Evolutionary conservation across 2,888 invertebrate species (phyloP), one percentile per base, ranked within the genome.

Genomic region (Hyalella azteca): DNA sequence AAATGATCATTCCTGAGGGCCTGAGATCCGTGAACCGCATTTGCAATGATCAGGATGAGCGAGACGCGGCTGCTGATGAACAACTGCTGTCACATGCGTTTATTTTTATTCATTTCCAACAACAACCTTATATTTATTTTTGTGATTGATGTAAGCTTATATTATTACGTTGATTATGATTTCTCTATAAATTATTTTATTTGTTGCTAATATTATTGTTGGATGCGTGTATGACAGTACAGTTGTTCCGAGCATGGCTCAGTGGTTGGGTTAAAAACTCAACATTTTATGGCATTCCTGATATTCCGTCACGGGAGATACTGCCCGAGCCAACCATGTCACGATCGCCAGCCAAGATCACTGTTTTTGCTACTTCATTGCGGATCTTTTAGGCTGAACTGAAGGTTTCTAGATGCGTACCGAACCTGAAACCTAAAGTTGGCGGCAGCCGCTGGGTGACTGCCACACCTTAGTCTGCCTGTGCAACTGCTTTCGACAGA

Each of bases 251-350:
- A 54, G 54, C 54, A 54, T 54, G 54, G 54, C 54, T 54, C 26
- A 54, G 54, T 7, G 22, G 54, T 54, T 54, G 54, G 13, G 54
- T 26, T 54, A 0, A 3, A 13, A 26, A 22, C 54, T 54, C 54
- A 54, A 54, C 54, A 26, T 13, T 5, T 11, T 1, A 9, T 26
- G 4, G 54, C 54, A 54, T 26, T 54, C 54, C 54, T 54, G 54
- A 29, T 26, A 54, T 54, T 19, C 54, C 22, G 54, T 54, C 66
- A 36, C 66, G 36, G 66, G 66, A 66, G n/a, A 66, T 66, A 36
- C 39, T 66, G 66, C 36, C 5, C 11, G 66, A 66, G 66, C 36
- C 66, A 66, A 66, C 29, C 66, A 29, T 66, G 66, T 36, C 66
- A 66, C 36, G 66, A 66, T 66, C 66, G 66, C 36, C 36, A 54